phyloP scores from a whole-genome alignment of 2,888 invertebrate genomes.

The Caenorhabditis uteleia region DNA sequence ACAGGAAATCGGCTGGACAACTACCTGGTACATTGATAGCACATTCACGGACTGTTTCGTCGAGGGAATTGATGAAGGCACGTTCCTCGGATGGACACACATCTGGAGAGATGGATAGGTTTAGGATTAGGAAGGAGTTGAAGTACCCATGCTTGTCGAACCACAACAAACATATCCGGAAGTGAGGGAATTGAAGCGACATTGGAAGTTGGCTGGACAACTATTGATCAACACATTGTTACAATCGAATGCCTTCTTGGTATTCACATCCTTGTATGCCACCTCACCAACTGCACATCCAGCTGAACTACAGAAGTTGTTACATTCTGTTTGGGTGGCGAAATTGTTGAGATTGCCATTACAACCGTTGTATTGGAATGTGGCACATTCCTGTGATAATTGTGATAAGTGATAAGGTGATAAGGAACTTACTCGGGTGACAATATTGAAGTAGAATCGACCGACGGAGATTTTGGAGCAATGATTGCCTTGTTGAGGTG shows the following conservation, averaged over 20 bases:
- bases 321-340: constrained; percentile 55
- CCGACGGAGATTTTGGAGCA: constrained; percentile 58
- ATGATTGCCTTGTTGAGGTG: constrained; percentile 64
- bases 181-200: constrained; percentile 58
- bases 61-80: constrained; percentile 54
- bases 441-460: constrained; percentile 55
- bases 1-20: constrained; percentile 63
- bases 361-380: constrained; percentile 62
- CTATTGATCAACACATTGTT: constrained; percentile 53
- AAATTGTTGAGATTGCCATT: constrained; percentile 63
- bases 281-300: constrained; percentile 65
- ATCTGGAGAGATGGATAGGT: constrained; percentile 33
- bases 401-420: background rate
- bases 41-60: constrained; percentile 63
- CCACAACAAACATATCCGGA: constrained; percentile 65
- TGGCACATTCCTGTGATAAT: constrained; percentile 37
- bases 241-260: constrained; percentile 51
- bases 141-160: constrained; percentile 53
- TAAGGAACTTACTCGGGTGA: constrained; percentile 29
- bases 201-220: constrained; percentile 64
- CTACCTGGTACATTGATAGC: constrained; percentile 62
- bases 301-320: constrained; percentile 64
- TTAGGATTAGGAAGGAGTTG: no score
- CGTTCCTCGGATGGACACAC: constrained; percentile 55
- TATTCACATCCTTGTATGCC: constrained; percentile 62